Evolutionary conservation across 2,797 vertebrate genomes (phyloP), one percentile per base, ranked within the genome.

Genomic region (Manis javanica): DNA sequence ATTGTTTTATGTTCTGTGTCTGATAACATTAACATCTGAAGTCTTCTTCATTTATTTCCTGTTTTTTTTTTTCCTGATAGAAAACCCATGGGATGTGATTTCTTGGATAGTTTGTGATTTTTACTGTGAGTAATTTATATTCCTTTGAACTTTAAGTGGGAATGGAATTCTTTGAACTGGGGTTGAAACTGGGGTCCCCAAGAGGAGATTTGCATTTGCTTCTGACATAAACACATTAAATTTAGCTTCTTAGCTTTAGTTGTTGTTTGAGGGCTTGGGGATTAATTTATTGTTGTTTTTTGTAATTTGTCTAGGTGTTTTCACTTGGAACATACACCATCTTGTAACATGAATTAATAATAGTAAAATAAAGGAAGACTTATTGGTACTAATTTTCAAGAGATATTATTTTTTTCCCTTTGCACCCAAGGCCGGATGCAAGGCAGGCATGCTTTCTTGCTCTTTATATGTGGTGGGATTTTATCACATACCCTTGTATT

Each of bases 331-430:
- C 37, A 42, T n/a, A 55, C 1, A 61, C 23, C 39, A 75, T 64
- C 37, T 87, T 90, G 37, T 75, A 75, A 72, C 16, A 18, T 42
- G 6, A 90, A 82, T 93, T 82, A 71, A 95, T 57, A 83, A 77
- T 84, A 57, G 71, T n/a, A 29, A 77, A 78, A 31, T 51, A 37
- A 86, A 91, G 59, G 6, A 11, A 72, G 14, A 77, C 13, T 21
- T 87, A 14, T 34, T 6, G 29, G 7, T 59, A 15, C 15, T 19
- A 83, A 61, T 92, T 82, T 21, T 92, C n/a, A 82, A 82, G 68
- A 51, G 21, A 87, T 46, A 51, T 53, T 39, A 12, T 19, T 64
- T 87, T 91, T 74, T 24, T 15, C 29, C n/a, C 55, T 75, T 63
- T 55, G 24, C 7, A 31, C 37, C 21, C 64, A 77, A 69, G 71